phyloP scores from a whole-genome alignment of 2,113 vertebrate species.

The Turnix velox region DNA sequence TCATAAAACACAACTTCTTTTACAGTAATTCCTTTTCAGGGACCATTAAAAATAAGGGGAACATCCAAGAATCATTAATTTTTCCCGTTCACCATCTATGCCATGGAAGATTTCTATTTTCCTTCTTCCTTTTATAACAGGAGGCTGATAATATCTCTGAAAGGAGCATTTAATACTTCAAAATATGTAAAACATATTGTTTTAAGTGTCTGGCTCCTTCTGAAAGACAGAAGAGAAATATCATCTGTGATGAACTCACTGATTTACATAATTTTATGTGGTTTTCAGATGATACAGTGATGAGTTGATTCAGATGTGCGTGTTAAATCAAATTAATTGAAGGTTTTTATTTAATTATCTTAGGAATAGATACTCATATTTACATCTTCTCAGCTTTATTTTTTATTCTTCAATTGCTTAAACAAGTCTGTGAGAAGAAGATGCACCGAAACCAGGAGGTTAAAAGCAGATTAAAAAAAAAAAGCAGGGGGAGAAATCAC shows the following conservation, averaged over 20 bases:
- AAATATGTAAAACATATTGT: background rate
- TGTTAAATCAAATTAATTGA: background rate
- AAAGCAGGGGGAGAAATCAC: slow-evolving; percentile 14
- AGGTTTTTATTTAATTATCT: background rate
- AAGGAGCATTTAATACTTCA: background rate
- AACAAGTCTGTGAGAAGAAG: background rate
- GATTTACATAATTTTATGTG: background rate
- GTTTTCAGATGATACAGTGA: background rate
- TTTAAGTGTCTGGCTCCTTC: background rate
- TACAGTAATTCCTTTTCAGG: background rate
- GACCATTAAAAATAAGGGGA: background rate
- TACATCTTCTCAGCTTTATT: background rate
- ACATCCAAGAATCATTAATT: background rate
- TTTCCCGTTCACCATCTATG: background rate
- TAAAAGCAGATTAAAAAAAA: slow-evolving; percentile 26
- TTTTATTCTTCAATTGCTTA: slow-evolving; percentile 2
- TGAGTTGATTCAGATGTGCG: background rate
- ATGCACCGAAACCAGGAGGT: background rate
- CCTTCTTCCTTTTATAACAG: background rate
- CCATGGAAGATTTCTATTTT: background rate
- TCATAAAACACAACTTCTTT: background rate
- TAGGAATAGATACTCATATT: background rate
- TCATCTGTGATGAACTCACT: background rate
- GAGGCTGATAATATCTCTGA: background rate
- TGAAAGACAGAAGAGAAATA: background rate